Base-by-base conservation (phyloP, 2,113 vertebrate species). In the Dipodomys stephensi region DNA sequence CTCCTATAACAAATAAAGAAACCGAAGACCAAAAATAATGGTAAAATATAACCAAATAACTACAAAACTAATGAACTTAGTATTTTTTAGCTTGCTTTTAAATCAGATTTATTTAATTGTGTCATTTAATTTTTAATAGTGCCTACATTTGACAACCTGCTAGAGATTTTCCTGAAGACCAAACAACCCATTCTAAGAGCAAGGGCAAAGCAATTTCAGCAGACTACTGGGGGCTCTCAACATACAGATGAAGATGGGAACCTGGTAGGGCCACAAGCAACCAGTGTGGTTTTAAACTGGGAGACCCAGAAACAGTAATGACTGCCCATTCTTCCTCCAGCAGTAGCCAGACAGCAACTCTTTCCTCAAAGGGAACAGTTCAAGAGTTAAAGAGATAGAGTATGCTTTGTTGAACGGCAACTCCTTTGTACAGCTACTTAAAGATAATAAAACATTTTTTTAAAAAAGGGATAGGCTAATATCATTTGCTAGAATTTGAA, bases 111-210 rank as follows among this genome's bases (percentile, higher is more conserved):
- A 2, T 72, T 77, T 82, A 23, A 2, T 46, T 60, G n/a, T 32
- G 15, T 18, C 53, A n/a, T 79, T 94, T 90, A 92, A 71, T 67
- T 90, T 89, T 92, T 81, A 81, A 32, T 64, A 57, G 15, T 46
- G n/a, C 23, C 77, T 84, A 27, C 71, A 27, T 65, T 90, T 49
- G 71, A 74, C 32, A 73, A 74, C 23, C 60, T 27, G 16, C 72
- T 88, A 16, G 9, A 46, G 46, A n/a, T 78, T 83, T 91, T 79
- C 35, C 22, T 81, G 60, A 74, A 92, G 67, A 84, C 65, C n/a
- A 22, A 78, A 49, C 46, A 69, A 49, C 28, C 1, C 20, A 77
- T 77, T 93, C 46, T 91, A 35, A 4, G 30, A 86, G 25, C 67
- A 79, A 74, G 19, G 22, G n/a, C 39, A 83, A 80, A 18, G 28